Evolutionary conservation across 2,888 invertebrate species (phyloP), one percentile per base, ranked within the genome.

Genomic region (Bellardia bayeri): DNA sequence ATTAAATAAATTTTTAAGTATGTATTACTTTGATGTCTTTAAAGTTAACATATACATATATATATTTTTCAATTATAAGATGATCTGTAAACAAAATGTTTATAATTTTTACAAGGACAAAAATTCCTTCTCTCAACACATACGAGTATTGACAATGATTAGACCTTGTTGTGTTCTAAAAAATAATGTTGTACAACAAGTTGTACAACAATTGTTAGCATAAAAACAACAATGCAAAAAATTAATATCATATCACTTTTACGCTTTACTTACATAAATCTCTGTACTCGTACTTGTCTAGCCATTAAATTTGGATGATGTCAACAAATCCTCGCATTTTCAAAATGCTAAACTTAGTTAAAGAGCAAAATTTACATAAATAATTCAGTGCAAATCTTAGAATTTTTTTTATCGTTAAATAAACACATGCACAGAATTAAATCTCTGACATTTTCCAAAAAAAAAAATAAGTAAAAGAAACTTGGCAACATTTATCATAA

Each of bases 191-290:
- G 23, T 23, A 23, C 1, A 23, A 23, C 23, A 23, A 23, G 23
- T 23, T 1, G 23, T n/a, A n/a, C n/a, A n/a, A 37, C 37, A 4
- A 37, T 37, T 37, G 45, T 45, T 11, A 7, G 9, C 45, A 6
- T 7, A 45, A n/a, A 51, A 51, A 14, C 14, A n/a, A 51, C 0
- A 51, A 13, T 51, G 4, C 3, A 0, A 51, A 51, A n/a, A 51
- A 51, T 51, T 51, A n/a, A 51, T 51, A 51, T 51, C 51, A n/a
- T 51, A 51, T 51, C 51, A n/a, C 3, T 51, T 51, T 51, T 51
- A 4, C 1, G 51, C n/a, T n/a, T 51, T n/a, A 51, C n/a, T 6
- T 51, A 4, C 14, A n/a, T n/a, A n/a, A 11, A 11, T 45, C 1
- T 45, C 2, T 11, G 13, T n/a, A 51, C 23, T 23, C n/a, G 0